A percentile compares a stretch with the other conserved stretches of the same genome.
Conservation (phyloP, 2,888 invertebrate genomes). For the Trachelus iudaicus region DNA sequence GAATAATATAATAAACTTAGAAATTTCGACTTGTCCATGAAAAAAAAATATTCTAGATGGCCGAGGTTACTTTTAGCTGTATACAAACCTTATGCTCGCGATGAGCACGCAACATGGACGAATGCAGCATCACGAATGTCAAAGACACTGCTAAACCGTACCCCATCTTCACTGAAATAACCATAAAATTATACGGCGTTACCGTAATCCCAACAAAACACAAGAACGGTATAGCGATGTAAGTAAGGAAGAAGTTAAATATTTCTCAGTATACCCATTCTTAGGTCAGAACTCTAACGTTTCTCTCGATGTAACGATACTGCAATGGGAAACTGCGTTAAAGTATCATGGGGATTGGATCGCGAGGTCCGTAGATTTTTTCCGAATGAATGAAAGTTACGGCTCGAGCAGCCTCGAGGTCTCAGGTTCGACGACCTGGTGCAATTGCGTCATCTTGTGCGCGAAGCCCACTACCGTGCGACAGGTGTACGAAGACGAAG, state of each 20-base stretch:
- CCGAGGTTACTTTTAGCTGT: neutral
- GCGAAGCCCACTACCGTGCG: neutral
- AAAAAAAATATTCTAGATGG: neutral
- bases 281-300: neutral
- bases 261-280: neutral
- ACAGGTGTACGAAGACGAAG: neutral
- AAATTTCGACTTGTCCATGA: neutral
- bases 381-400: slow-evolving; percentile 45
- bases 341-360: neutral
- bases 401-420: slow-evolving; percentile 26
- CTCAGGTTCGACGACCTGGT: slow-evolving; percentile 50
- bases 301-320: neutral
- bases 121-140: slow-evolving; percentile 45
- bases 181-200: neutral
- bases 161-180: slow-evolving; percentile 53
- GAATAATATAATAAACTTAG: slow-evolving; percentile 10
- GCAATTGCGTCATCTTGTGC: slow-evolving; percentile 42
- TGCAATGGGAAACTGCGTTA: neutral
- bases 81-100: slow-evolving; percentile 59
- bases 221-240: neutral
- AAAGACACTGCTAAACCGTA: slow-evolving; percentile 40
- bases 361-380: slow-evolving; percentile 21
- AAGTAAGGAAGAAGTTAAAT: neutral
- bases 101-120: slow-evolving; percentile 51
- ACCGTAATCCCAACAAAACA: neutral